These are phyloP conservation scores for Trinectes maculatus DNA, from an alignment of 2,113 vertebrate species.

Conservation along the genomic window DNA sequence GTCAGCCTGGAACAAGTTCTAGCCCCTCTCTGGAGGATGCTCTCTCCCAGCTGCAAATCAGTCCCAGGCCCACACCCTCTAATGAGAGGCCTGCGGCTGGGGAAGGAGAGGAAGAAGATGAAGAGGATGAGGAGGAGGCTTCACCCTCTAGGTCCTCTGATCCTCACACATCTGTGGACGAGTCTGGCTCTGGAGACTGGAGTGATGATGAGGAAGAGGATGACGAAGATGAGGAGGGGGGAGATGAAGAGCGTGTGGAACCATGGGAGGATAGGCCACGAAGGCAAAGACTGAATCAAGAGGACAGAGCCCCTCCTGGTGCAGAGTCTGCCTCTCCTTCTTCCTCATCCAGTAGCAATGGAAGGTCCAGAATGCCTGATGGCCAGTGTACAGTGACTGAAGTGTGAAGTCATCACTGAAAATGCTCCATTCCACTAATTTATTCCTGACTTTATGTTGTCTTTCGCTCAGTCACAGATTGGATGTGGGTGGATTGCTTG, in stretches of 20 bases:
- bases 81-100: conserved; percentile 85
- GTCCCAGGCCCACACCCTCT: conserved; percentile 76
- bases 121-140: conserved; percentile 71
- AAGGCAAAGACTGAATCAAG: conserved; percentile 85
- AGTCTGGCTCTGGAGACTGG: conserved; percentile 90
- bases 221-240: conserved; percentile 74
- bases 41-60: conserved; percentile 89
- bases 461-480: conserved; percentile 51
- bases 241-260: conserved; percentile 76
- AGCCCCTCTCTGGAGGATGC: conserved; percentile 86
- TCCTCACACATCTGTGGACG: conserved; percentile 87
- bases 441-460: conserved; percentile 61
- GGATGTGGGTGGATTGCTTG: conserved; percentile 34
- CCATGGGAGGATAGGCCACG: conserved; percentile 82
- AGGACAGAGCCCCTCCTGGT: conserved; percentile 82
- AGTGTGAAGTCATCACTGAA: conserved; percentile 83
- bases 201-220: conserved; percentile 86
- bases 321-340: conserved; percentile 74
- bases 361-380: conserved; percentile 93
- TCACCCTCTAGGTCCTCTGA: conserved; percentile 85
- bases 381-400: conserved; percentile 98
- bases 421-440: conserved; percentile 64
- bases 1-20: conserved; percentile 81
- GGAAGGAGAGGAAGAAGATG: conserved; percentile 88
- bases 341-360: conserved; percentile 71